Base-by-base conservation (phyloP, 92 coral and sea anemone genomes). In the Palythoa grandiflora region DNA sequence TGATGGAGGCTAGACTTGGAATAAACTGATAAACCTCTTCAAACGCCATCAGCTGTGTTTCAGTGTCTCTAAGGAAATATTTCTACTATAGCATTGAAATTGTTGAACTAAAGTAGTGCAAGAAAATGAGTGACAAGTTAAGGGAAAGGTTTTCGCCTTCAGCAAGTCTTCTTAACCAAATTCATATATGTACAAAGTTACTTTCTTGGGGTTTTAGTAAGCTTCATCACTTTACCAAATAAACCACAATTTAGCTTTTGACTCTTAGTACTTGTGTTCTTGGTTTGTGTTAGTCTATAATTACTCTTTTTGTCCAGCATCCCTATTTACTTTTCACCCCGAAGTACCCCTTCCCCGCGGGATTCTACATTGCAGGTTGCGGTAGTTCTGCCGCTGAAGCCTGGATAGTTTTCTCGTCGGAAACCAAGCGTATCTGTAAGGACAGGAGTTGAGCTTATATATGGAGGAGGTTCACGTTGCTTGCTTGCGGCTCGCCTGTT, bases 1-100 rank as follows among this genome's bases (percentile, higher is more conserved):
- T 94, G 50, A 97, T 97, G 99, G 99, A 97, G 88, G 71, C 89
- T 38, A 93, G 89, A 65, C 90, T 93, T 44, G 98, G 98, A 13
- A 88, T 93, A 51, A 88, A 84, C 65, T 93, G 68, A 90, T 0
- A 9, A 55, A 44, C 50, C 5, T 2, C 61, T 55, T 17, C 35
- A 8, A 63, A 7, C 35, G 3, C 47, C 10, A 9, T 47, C 53
- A 20, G 3, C 10, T 6, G 19, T 19, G 44, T 13, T 19, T 36
- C 54, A 39, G 9, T 35, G 36, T 61, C 50, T 37, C 14, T 11
- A 10, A 55, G 17, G 28, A 63, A 16, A 19, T 63, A 17, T n/a
- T 63, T 63, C 20, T 0, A 28, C 28, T 28, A 28, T 63, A 7
- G 28, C 10, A 19, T 63, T 63, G 70, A 63, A 63, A 63, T 21